Conservation (phyloP, 2,113 vertebrate species). For the Rhinopithecus roxellana region DNA sequence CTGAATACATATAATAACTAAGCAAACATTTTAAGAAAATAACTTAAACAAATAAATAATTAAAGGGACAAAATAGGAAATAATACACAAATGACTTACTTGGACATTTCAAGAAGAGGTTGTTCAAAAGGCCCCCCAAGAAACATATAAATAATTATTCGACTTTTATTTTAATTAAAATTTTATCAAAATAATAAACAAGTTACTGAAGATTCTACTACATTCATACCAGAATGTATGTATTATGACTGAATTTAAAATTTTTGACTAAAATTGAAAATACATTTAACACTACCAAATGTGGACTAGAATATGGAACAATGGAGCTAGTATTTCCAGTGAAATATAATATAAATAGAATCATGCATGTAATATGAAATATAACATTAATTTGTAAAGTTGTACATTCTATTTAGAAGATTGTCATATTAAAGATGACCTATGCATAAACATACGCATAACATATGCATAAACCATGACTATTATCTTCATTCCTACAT, state of each 20-base stretch:
- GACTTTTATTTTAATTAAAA: neutral
- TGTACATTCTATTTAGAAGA: neutral
- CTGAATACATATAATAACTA: neutral
- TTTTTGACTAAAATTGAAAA: neutral
- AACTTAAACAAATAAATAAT: neutral
- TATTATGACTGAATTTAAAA: neutral
- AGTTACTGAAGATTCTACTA: no score
- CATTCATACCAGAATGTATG: neutral
- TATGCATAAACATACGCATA: neutral
- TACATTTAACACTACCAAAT: neutral
- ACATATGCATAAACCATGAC: neutral
- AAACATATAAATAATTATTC: neutral
- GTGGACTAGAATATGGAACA: neutral
- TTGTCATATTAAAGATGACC: neutral
- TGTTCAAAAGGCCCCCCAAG: neutral
- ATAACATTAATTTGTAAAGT: neutral
- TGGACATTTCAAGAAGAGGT: neutral
- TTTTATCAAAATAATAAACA: neutral
- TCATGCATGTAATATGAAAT: neutral
- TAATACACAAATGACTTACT: neutral
- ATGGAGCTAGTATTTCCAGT: neutral
- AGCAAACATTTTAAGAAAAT: neutral
- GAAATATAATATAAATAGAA: neutral
- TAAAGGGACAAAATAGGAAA: neutral
- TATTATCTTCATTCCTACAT: neutral